Conservation (phyloP, 2,888 invertebrate genomes). For the Nomada lathburiana region DNA sequence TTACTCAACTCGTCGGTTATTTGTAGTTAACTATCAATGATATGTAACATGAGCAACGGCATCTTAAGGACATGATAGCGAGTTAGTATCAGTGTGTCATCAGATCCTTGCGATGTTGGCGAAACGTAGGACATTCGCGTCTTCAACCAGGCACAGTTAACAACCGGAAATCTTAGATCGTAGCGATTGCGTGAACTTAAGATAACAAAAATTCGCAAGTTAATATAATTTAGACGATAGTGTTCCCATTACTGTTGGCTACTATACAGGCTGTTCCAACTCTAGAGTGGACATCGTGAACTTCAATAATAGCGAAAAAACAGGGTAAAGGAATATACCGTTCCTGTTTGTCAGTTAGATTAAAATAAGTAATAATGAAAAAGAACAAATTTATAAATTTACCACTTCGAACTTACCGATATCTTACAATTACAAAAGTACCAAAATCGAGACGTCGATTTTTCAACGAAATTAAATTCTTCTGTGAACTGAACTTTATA, state of each 20-base stretch:
- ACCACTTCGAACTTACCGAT: neutral
- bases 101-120: constrained; percentile 14
- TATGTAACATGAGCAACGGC: constrained; percentile 29
- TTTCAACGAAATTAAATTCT: too few relatives aligned
- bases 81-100: constrained; percentile 26
- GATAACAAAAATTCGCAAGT: neutral
- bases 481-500: neutral
- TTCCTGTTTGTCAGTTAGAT: too few relatives aligned
- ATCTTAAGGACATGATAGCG: constrained; percentile 10
- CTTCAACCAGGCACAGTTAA: constrained; percentile 1
- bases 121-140: constrained; percentile 12
- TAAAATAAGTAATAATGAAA: too few relatives aligned
- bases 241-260: neutral
- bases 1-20: neutral
- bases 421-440: neutral
- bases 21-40: constrained; percentile 17
- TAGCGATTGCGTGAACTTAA: neutral
- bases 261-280: too few relatives aligned
- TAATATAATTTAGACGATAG: neutral
- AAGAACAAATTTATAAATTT: too few relatives aligned
- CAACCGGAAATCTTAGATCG: neutral
- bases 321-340: too few relatives aligned
- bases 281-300: too few relatives aligned
- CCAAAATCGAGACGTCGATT: too few relatives aligned
- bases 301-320: too few relatives aligned